Conservation (phyloP, 2,113 vertebrate genomes). For the Mionectes macconnelli region DNA sequence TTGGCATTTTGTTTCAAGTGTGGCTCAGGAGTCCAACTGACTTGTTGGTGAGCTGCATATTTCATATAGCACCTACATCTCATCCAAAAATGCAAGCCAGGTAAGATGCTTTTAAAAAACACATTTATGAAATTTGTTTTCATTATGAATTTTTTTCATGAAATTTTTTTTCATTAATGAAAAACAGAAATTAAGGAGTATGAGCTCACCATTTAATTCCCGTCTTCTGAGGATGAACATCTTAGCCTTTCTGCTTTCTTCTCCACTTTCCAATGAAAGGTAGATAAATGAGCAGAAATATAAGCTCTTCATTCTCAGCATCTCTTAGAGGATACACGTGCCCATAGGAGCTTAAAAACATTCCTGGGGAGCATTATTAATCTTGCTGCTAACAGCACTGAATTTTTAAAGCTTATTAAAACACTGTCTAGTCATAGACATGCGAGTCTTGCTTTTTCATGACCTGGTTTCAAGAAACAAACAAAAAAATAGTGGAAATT, state of each 20-base stretch:
- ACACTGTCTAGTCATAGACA: not conserved
- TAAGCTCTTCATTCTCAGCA: slow-evolving; percentile 7
- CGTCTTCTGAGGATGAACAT: not conserved
- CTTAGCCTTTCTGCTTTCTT: not conserved
- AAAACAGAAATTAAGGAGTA: not conserved
- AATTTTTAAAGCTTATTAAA: slow-evolving; percentile 24
- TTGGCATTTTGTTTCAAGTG: slow-evolving; percentile 38
- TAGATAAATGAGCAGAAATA: slow-evolving; percentile 23
- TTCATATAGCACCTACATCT: not conserved
- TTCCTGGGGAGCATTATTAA: slow-evolving; percentile 1
- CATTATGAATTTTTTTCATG: too few species aligned
- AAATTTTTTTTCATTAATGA: not conserved
- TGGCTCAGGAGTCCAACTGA: slow-evolving; percentile 26
- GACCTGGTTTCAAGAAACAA: slow-evolving; percentile 11
- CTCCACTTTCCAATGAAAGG: not conserved
- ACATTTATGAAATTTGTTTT: too few species aligned
- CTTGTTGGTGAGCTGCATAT: not conserved
- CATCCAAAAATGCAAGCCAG: slow-evolving; percentile 8
- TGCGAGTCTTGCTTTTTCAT: not conserved
- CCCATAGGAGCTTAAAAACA: not conserved
- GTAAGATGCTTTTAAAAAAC: not conserved
- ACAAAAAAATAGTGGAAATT: not conserved
- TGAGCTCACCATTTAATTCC: slow-evolving; percentile 4
- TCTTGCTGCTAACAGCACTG: not conserved
- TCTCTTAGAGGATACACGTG: not conserved